Evolutionary conservation across 2,888 invertebrate species (phyloP).

Genomic region (Luperina nickerlii): DNA sequence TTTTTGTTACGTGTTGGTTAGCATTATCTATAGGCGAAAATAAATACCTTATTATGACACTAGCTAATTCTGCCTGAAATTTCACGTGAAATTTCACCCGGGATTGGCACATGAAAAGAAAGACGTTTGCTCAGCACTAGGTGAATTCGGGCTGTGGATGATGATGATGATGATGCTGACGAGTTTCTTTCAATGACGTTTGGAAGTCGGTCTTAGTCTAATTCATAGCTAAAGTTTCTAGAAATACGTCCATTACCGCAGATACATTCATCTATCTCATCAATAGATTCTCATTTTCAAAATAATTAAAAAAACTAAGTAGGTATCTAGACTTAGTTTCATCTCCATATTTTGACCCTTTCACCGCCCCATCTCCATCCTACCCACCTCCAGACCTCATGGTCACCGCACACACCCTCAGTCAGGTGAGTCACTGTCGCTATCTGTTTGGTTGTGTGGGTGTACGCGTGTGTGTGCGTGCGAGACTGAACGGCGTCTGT

Average conservation of each 20-base stretch:
- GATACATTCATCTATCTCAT: background rate
- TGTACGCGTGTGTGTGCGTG: slow-evolving; percentile 76
- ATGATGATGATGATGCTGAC: too few species aligned
- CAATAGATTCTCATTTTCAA: background rate
- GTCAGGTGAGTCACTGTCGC: slow-evolving; percentile 86
- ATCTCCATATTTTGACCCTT: slow-evolving; percentile 6
- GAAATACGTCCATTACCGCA: background rate
- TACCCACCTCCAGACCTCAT: slow-evolving; percentile 66
- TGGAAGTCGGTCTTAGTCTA: too few species aligned
- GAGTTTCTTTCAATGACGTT: too few species aligned
- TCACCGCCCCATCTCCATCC: slow-evolving; percentile 34
- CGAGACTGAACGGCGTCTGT: slow-evolving; percentile 84
- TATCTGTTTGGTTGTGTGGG: slow-evolving; percentile 79
- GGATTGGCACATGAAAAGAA: too few species aligned
- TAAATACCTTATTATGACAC: background rate
- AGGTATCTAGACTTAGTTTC: background rate
- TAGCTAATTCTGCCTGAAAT: too few species aligned
- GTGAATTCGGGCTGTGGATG: too few species aligned
- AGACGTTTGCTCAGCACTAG: too few species aligned
- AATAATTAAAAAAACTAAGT: background rate
- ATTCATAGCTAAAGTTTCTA: background rate
- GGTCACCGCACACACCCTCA: slow-evolving; percentile 80
- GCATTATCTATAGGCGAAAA: background rate
- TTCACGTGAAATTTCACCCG: too few species aligned
- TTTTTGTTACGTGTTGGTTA: background rate